A percentile compares a stretch with the other conserved stretches of the same genome.
Conservation (phyloP, 1,140 invertebrate species). For the Trichonephila inaurata region DNA sequence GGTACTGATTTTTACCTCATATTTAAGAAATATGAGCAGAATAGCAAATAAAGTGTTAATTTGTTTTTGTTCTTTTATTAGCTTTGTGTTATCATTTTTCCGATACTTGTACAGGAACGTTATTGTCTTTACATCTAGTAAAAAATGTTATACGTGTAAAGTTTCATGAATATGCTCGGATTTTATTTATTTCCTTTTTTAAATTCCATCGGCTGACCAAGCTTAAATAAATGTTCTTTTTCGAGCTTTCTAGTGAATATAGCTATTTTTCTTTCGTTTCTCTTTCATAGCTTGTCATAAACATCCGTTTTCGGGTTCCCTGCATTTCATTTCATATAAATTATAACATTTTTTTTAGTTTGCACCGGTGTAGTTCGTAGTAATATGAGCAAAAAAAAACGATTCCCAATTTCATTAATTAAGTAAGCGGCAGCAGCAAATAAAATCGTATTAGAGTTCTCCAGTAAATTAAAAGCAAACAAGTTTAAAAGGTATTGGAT, state of each 20-base stretch:
- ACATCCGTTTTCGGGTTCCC: slow-evolving; percentile 13
- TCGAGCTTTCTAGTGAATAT: neutral
- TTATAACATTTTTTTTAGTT: neutral
- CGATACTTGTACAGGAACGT: slow-evolving; percentile 12
- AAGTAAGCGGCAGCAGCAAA: neutral
- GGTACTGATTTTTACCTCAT: neutral
- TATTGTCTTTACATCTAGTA: slow-evolving; percentile 23
- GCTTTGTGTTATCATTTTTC: neutral
- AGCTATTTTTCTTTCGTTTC: neutral
- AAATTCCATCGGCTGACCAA: neutral
- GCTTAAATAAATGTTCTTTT: neutral
- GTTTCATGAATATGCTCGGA: neutral
- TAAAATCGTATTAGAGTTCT: neutral
- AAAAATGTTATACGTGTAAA: neutral
- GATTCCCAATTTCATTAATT: neutral
- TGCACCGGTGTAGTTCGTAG: neutral
- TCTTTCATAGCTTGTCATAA: neutral
- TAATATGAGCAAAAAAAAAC: neutral
- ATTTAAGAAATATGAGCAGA: neutral
- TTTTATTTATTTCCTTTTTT: slow-evolving; percentile 10
- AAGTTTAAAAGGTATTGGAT: neutral
- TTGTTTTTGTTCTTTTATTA: no score
- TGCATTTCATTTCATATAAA: neutral
- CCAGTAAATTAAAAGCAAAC: neutral
- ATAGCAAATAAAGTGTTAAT: slow-evolving; percentile 19